Conservation (phyloP, 2,797 vertebrate genomes). For the Taeniopygia guttata region DNA sequence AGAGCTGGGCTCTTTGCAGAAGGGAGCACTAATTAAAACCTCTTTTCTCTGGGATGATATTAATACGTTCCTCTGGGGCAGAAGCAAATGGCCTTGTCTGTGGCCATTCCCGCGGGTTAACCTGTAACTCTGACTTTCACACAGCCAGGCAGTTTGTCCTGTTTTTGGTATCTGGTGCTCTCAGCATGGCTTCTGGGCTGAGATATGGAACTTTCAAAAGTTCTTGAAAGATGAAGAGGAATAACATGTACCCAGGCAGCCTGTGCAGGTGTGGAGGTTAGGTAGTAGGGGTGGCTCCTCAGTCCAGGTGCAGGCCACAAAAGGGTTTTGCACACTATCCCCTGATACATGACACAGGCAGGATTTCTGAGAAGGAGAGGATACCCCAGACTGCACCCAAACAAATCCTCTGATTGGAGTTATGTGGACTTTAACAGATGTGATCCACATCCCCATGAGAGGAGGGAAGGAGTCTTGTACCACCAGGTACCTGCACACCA, state of each 20-base stretch:
- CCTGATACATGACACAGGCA: not conserved
- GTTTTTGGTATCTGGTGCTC: not conserved
- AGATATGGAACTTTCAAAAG: not conserved
- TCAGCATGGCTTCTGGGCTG: not conserved
- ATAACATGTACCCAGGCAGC: not conserved
- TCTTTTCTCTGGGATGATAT: not conserved
- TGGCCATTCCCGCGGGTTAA: not conserved
- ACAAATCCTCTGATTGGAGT: not conserved
- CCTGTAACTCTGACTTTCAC: not conserved
- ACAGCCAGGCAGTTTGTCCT: not conserved
- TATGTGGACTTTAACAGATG: not conserved
- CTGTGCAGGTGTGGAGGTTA: not conserved
- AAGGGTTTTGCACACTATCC: not conserved
- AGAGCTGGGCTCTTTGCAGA: not conserved
- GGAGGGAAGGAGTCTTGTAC: not conserved
- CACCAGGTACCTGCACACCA: not conserved
- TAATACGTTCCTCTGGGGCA: not conserved
- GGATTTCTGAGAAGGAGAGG: not conserved
- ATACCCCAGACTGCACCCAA: not conserved
- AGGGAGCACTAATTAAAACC: constrained; percentile 47
- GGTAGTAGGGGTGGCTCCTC: not conserved
- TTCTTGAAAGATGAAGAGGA: not conserved
- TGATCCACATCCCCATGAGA: not conserved
- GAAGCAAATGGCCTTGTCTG: not conserved
- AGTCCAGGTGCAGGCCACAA: not conserved